Conservation (phyloP, 2,797 vertebrate genomes). For the Falco peregrinus region DNA sequence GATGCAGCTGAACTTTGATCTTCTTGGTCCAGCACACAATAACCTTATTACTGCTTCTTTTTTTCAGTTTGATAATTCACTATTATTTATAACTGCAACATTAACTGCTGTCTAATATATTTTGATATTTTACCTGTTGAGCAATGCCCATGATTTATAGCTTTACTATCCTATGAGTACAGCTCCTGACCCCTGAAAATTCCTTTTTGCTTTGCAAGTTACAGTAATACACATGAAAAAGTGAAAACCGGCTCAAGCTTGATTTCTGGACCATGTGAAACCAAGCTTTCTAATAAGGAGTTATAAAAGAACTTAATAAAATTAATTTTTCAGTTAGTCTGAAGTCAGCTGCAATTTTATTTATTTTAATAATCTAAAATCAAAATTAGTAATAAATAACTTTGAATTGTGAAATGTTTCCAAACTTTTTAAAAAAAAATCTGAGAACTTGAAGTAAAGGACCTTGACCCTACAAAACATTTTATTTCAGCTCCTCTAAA, state of each 20-base stretch:
- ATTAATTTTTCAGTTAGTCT: neutral
- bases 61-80: neutral
- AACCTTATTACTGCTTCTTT: neutral
- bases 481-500: neutral
- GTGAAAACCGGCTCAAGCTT: neutral
- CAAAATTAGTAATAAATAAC: neutral
- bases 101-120: neutral
- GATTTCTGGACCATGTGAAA: neutral
- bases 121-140: neutral
- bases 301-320: neutral
- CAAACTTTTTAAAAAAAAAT: too few species aligned
- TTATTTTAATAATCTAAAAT: neutral
- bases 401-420: neutral
- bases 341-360: neutral
- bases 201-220: neutral
- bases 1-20: neutral
- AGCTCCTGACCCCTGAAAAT: neutral
- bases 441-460: neutral
- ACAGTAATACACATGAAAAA: neutral
- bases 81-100: neutral
- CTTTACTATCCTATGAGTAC: neutral
- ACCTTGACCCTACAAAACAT: neutral
- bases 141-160: neutral
- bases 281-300: neutral
- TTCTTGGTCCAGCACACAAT: neutral